Base-by-base conservation (phyloP, 2,797 vertebrate genomes). In the Scomberomorus guttatus region DNA sequence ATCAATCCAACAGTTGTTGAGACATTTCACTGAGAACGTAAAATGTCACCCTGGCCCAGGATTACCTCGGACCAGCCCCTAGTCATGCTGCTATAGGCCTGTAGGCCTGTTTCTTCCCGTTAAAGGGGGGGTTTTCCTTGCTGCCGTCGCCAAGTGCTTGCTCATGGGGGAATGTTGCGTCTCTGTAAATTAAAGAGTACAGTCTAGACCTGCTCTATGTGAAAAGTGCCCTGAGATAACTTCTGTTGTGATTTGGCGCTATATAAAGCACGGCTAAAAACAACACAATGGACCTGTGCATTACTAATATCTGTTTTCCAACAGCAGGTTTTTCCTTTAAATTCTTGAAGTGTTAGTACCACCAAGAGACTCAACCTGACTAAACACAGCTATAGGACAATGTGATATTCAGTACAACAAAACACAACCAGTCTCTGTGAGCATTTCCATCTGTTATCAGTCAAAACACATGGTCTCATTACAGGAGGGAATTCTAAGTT, bases 401-500 rank as follows among this genome's bases (percentile, higher is more conserved):
- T 51, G 70, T 67, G 39, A 70, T 57, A 64, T 67, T 57, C 14
- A 34, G 22, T 29, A 27, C 48, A 74, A 42, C 20, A 68, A 34
- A 68, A 72, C 25, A 5, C 48, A 57, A 65, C 79, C 14, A 27
- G 29, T 32, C 44, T 39, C 51, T 60, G 69, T 48, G 68, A 73
- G 22, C 24, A 34, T 71, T 84, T 79, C 73, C 76, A 80, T 85
- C 74, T 80, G 83, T 81, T 86, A 76, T 82, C 75, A 52, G 76
- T 80, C 34, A 44, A 62, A 72, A 83, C 67, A 78, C 64, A 84
- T 64, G 56, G 51, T 44, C 60, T 86, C 69, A 72, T 83, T 83
- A 87, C 48, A 72, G 69, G 22, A 24, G 58, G 78, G 25, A 72
- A 48, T 58, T 74, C n/a, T 66, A 39, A 39, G 42, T 78, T 51